Evolutionary conservation across 2,888 invertebrate species (phyloP), one percentile per base, ranked within the genome.

Genomic region (Sinhomidia bicolor): DNA sequence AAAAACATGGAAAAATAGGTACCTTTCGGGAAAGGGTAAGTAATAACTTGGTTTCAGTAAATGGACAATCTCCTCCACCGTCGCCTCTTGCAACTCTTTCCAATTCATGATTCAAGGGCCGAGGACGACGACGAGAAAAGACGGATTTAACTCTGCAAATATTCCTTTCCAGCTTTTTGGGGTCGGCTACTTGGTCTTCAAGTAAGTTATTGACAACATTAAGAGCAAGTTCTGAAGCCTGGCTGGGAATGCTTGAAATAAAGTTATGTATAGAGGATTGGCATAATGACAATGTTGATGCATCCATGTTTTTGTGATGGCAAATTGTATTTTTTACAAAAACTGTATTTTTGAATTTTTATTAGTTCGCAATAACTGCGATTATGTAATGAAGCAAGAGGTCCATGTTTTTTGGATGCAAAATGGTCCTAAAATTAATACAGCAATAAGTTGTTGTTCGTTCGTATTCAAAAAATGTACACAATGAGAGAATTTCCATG

Each of bases 101-200:
- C 12, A 9, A 14, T 14, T 4, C 10, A 32, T n/a, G 32, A 5
- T 36, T 1, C 5, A 20, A 1, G 0, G 17, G n/a, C 0, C 14
- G 20, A n/a, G 32, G 12, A 12, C n/a, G 5, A 5, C 47, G 23
- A 20, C 71, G 41, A 23, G 83, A 47, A 51, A 88, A 74, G 10
- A 68, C 71, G 1, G 85, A 88, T 14, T 62, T 80, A 1, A 90
- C 74, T 29, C 85, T 29, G 7, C 20, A 57, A 12, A 90, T 32
- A 20, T 82, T 90, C 4, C 54, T 44, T n/a, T 76, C 62, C 10
- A 88, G 47, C 23, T 88, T 85, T 32, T 57, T n/a, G 12, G 90
- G 82, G 60, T 88, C 76, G 1, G 60, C 65, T 2, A 90, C 68
- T 20, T 90, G 85, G 41, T 89, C 90, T 80, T 90, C 88, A 23